Percentiles rank a stretch among this genome's conserved stretches.
Conservation (phyloP, 2,888 invertebrate species). For the Troides aeacus region DNA sequence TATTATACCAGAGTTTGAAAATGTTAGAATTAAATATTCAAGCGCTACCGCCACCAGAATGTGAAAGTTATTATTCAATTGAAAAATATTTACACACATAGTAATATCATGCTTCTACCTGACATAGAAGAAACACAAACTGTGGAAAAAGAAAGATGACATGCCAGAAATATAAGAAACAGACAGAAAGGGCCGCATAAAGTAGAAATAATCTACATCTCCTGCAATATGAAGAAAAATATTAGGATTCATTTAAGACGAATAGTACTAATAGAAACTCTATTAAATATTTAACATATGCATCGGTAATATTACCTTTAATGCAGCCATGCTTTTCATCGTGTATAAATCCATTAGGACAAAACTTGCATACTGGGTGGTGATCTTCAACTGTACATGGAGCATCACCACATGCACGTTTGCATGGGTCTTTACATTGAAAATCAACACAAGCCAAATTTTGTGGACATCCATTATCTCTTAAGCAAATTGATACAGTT, state of each 20-base stretch:
- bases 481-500: conserved; percentile 91
- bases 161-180: conserved; percentile 74
- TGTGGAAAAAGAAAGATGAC: conserved; percentile 72
- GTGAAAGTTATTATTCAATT: conserved; percentile 54
- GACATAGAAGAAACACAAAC: conserved; percentile 70
- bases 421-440: conserved; percentile 94
- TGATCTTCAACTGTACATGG: conserved; percentile 97
- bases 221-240: conserved; percentile 80
- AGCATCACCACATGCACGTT: conserved; percentile 90
- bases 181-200: conserved; percentile 71
- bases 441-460: conserved; percentile 92
- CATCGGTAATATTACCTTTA: conserved; percentile 88
- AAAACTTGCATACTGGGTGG: conserved; percentile 97
- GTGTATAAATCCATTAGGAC: conserved; percentile 95
- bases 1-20: conserved; percentile 59
- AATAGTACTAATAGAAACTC: conserved; percentile 60
- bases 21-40: conserved; percentile 56
- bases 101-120: conserved; percentile 72
- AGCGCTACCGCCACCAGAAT: conserved; percentile 61
- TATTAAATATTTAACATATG: conserved; percentile 48
- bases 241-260: conserved; percentile 69
- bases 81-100: conserved; percentile 63
- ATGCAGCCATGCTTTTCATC: conserved; percentile 96
- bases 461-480: conserved; percentile 92
- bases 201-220: conserved; percentile 75